Evolutionary conservation across 2,888 invertebrate genomes (phyloP).

Genomic region (Acronicta aceris): DNA sequence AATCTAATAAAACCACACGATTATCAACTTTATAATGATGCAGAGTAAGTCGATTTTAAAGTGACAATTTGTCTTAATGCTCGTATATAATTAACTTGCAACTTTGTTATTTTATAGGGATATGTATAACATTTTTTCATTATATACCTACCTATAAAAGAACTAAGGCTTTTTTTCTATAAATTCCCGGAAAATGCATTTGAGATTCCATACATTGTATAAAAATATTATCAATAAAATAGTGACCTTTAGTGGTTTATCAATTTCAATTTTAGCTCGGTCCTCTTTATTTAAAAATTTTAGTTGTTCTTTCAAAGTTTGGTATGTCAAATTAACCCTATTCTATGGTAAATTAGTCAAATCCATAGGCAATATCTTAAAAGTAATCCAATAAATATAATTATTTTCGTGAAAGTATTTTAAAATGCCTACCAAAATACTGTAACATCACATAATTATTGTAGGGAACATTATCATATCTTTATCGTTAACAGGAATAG

Average conservation of each 20-base stretch:
- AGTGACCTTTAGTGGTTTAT: no score
- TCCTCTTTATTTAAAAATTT: no score
- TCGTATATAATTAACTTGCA: background rate
- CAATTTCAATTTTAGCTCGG: no score
- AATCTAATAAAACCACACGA: background rate
- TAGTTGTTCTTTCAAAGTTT: no score
- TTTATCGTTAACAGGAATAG: conserved; percentile 7
- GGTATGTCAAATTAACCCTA: background rate
- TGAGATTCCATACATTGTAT: no score
- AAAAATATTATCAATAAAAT: no score
- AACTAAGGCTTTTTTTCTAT: no score
- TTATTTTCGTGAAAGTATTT: conserved; percentile 28
- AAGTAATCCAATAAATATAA: conserved; percentile 43
- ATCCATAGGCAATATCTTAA: conserved; percentile 12
- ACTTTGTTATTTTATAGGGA: no score
- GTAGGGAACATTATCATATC: conserved; percentile 37
- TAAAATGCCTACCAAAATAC: conserved; percentile 52
- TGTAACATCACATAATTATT: conserved; percentile 53
- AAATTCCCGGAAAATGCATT: no score
- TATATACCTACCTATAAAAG: no score
- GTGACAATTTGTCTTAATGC: background rate
- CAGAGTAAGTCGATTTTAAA: background rate
- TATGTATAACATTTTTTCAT: no score
- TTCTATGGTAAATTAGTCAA: background rate
- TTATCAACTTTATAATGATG: background rate